A percentile compares a stretch with the other conserved stretches of the same genome.
Evolutionary conservation across 2,888 invertebrate genomes (phyloP).

Genomic region (Tiliacea aurago): DNA sequence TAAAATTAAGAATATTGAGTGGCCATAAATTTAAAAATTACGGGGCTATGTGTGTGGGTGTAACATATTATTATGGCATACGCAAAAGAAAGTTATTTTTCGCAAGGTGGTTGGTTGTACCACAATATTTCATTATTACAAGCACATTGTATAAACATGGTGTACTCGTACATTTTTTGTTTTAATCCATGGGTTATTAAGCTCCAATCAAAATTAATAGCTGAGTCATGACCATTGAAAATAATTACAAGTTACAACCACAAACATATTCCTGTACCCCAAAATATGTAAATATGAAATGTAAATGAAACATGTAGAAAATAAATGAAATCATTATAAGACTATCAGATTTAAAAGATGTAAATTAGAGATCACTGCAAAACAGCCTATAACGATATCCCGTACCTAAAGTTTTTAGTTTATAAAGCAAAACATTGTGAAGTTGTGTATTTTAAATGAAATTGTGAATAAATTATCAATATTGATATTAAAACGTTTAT

Average conservation of each 20-base stretch:
- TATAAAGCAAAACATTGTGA: conserved; percentile 89
- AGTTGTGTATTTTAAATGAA: conserved; percentile 91
- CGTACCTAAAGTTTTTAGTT: conserved; percentile 90
- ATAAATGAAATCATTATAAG: conserved; percentile 80
- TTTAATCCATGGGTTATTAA: conserved; percentile 31
- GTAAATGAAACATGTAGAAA: conserved; percentile 86
- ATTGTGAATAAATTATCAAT: conserved; percentile 91
- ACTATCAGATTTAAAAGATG: conserved; percentile 78
- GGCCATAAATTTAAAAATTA: conserved; percentile 83
- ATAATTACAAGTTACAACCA: conserved; percentile 62
- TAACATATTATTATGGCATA: conserved; percentile 37
- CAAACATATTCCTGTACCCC: conserved; percentile 76
- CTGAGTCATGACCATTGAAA: conserved; percentile 19
- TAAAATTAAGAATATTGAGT: conserved; percentile 88
- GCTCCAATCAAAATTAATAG: conserved; percentile 43
- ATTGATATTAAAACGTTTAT: conserved; percentile 86
- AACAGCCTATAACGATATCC: conserved; percentile 87
- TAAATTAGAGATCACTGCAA: conserved; percentile 86
- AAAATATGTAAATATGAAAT: conserved; percentile 85
- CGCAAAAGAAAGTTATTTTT: conserved; percentile 56
- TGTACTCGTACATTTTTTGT: conserved; percentile 22
- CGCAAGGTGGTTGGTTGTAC: conserved; percentile 49
- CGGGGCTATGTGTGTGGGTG: conserved; percentile 76
- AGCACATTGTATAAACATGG: conserved; percentile 46
- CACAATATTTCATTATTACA: conserved; percentile 39